These are phyloP conservation scores for Naja naja DNA, from an alignment of 2,113 vertebrate species.

Conservation along the genomic window DNA sequence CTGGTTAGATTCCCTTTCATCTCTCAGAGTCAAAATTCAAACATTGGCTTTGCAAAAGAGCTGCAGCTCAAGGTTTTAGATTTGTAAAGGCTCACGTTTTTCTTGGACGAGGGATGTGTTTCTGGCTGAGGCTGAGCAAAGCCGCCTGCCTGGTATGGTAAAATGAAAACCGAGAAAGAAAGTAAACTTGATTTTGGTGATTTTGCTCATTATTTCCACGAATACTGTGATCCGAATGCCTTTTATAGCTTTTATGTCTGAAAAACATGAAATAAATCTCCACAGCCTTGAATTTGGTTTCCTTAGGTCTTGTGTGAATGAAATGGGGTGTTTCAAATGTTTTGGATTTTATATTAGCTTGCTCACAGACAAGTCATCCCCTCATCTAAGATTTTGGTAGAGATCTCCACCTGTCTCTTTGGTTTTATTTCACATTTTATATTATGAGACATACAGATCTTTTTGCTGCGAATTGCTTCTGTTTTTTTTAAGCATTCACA, in stretches of 20 bases:
- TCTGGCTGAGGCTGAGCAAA: neutral
- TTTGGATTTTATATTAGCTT: neutral
- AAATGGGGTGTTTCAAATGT: neutral
- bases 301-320: neutral
- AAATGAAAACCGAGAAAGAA: neutral
- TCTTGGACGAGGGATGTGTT: neutral
- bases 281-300: neutral
- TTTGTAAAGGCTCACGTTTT: neutral
- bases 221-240: neutral
- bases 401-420: neutral
- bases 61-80: neutral
- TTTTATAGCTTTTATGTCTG: neutral
- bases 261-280: neutral
- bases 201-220: neutral
- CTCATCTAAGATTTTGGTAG: neutral
- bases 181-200: constrained; percentile 5
- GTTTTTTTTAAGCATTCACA: neutral
- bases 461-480: neutral
- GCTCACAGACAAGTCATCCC: neutral
- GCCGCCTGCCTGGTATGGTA: neutral
- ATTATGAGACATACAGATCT: too few species aligned
- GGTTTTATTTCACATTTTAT: neutral
- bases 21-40: neutral
- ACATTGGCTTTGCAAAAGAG: neutral
- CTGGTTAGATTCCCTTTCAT: neutral